phyloP scores from a whole-genome alignment of 2,888 invertebrate species.

The Chironomus tentans region DNA sequence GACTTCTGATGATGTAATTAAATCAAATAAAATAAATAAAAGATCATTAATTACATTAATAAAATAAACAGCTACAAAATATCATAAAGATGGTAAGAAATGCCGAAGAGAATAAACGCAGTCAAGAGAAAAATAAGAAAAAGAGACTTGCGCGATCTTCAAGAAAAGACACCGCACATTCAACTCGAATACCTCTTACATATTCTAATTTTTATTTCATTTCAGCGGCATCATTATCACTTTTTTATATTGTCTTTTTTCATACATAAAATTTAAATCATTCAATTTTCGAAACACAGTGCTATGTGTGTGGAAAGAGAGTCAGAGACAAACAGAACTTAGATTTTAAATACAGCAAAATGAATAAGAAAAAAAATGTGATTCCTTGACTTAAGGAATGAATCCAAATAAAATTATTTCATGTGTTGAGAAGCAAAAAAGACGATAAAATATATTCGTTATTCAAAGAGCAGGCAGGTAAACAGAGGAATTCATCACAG shows the following conservation, averaged over 20 bases:
- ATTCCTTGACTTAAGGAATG: too few relatives aligned
- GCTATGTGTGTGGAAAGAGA: not conserved
- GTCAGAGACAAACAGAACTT: not conserved
- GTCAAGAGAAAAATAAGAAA: conserved; percentile 3
- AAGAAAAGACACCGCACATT: conserved; percentile 1
- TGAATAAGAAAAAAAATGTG: not conserved
- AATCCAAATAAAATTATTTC: too few relatives aligned
- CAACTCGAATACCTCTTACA: conserved; percentile 15
- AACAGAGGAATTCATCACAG: not conserved
- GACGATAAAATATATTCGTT: not conserved
- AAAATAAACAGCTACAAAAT: conserved; percentile 23
- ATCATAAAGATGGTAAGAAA: conserved; percentile 8
- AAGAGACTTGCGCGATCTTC: not conserved
- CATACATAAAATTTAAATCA: conserved; percentile 11
- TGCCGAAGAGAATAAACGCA: not conserved
- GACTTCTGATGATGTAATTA: conserved; percentile 13
- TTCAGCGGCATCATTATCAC: conserved; percentile 26
- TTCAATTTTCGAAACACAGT: not conserved
- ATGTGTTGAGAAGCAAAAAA: not conserved
- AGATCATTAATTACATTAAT: conserved; percentile 16
- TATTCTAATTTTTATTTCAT: conserved; percentile 24
- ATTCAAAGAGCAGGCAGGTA: conserved; percentile 8
- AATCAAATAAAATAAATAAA: conserved; percentile 19
- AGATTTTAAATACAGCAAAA: not conserved
- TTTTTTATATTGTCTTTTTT: conserved; percentile 16